A percentile compares a stretch with the other conserved stretches of the same genome.
Conservation (phyloP, 2,888 invertebrate species). For the Drosophila ustulata region DNA sequence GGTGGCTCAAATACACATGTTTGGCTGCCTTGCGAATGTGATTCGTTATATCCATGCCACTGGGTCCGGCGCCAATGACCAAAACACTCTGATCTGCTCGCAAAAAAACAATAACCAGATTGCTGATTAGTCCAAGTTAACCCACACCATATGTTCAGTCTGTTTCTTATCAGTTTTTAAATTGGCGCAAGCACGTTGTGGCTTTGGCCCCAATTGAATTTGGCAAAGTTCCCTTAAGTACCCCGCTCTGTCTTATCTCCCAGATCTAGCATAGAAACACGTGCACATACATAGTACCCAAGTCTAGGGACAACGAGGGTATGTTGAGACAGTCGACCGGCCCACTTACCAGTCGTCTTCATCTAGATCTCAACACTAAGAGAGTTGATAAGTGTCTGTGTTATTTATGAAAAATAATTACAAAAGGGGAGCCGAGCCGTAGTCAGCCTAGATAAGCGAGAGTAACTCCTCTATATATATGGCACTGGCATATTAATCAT, state of each 20-base stretch:
- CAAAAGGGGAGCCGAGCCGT: constrained; percentile 15
- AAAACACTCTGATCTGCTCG: constrained; percentile 88
- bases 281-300: constrained; percentile 11
- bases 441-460: constrained; percentile 15
- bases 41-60: constrained; percentile 91
- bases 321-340: constrained; percentile 9
- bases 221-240: constrained; percentile 4
- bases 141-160: not conserved
- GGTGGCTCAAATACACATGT: constrained; percentile 90
- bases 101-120: not conserved
- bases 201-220: not conserved
- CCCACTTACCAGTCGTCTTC: constrained; percentile 20
- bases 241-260: constrained; percentile 11
- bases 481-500: not conserved
- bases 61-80: constrained; percentile 94
- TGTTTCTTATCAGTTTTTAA: constrained; percentile 6
- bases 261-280: constrained; percentile 32
- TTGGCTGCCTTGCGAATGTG: constrained; percentile 88
- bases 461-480: not conserved
- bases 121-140: not conserved
- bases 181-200: not conserved
- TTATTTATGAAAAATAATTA: constrained; percentile 6
- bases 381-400: constrained; percentile 34
- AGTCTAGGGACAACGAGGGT: not conserved
- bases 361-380: not conserved